Conservation (phyloP, 2,113 vertebrate genomes). For the Stegastes partitus region DNA sequence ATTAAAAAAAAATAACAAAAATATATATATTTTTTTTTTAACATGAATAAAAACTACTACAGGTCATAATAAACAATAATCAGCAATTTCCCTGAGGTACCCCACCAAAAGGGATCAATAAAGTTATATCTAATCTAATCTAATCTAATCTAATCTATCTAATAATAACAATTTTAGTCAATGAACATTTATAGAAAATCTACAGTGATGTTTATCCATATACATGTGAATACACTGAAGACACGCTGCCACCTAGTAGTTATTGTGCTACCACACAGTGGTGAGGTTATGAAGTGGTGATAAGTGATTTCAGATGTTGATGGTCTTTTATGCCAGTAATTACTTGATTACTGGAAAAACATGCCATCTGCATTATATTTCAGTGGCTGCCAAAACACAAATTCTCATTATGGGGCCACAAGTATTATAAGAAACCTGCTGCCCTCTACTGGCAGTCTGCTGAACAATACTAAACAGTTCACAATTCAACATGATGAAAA, state of each 20-base stretch:
- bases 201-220: neutral
- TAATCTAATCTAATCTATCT: too few species aligned
- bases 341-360: neutral
- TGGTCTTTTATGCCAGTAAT: neutral
- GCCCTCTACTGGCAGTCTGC: slow-evolving; percentile 43
- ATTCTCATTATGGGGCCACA: neutral
- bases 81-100: too few species aligned
- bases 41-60: slow-evolving; percentile 1
- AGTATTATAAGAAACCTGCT: slow-evolving; percentile 1
- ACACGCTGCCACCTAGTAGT: neutral
- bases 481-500: neutral
- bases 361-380: too few species aligned
- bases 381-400: too few species aligned
- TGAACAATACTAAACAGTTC: neutral
- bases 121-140: too few species aligned
- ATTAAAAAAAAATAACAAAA: neutral
- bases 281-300: neutral
- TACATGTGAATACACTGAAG: neutral
- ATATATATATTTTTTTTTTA: too few species aligned
- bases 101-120: too few species aligned
- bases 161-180: neutral
- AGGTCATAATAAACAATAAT: neutral
- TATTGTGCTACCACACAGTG: slow-evolving; percentile 1
- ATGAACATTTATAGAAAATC: neutral
- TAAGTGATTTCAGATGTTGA: slow-evolving; percentile 3